Base-by-base conservation (phyloP, 1,140 invertebrate genomes). In the Antheraea mylitta region DNA sequence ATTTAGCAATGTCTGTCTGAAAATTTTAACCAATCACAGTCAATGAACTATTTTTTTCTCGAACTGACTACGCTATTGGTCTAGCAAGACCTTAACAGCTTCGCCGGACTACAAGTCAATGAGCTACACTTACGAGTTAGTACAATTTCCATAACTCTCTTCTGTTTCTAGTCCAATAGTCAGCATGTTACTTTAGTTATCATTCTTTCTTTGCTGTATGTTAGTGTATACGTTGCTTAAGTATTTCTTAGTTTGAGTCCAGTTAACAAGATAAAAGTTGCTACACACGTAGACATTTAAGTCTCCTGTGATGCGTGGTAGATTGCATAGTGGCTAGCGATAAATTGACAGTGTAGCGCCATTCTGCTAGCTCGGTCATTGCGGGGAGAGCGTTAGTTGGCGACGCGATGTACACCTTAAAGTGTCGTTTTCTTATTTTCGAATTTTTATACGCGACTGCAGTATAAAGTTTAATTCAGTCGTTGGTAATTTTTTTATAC, bases 301-400 rank as follows among this genome's bases (percentile, higher is more conserved):
- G 9, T 61, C 60, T 61, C 30, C 60, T 61, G 19, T 61, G 60
- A 65, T 18, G 36, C 64, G 64, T 65, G 64, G 19, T 42, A 45
- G 64, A 65, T 65, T 65, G 64, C 38, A 65, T 18, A 42, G 38
- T 48, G 64, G 42, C 9, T 65, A 42, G 64, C 64, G 64, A 53
- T 42, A 65, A 65, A 65, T 65, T 61, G 60, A 13, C 60, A 61
- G 60, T 61, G 9, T 36, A 18, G 45, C 16, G 45, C 45, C 45
- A 53, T 53, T 53, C 45, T 53, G 45, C 45, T 1, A 53, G 45
- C 11, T 9, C 45, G 45, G 45, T 53, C 45, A n/a, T 53, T 53
- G 45, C 10, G 45, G 10, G 45, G 45, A 53, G 45, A 53, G 45
- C 45, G 45, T n/a, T 2, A 16, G 9, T 53, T 53, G 45, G 45